Base-by-base conservation (phyloP, 2,113 vertebrate species). In the Montifringilla adamsi region DNA sequence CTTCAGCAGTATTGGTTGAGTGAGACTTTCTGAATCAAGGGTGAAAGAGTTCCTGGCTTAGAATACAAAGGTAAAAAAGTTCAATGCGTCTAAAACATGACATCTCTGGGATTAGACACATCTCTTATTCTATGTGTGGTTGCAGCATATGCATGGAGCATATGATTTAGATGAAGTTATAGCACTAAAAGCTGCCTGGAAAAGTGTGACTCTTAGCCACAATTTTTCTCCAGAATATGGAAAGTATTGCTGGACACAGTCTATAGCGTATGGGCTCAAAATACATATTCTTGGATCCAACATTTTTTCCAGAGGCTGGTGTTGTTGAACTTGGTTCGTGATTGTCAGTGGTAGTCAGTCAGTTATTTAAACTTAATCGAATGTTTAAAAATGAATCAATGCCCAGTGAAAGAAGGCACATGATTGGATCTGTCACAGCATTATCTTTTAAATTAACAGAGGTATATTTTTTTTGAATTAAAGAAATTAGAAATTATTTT, bases 231-330 rank as follows among this genome's bases (percentile, higher is more conserved):
- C n/a, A 75, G 72, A 52, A 59, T 44, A 41, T 94, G n/a, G 27
- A n/a, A 49, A 79, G 26, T 22, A 26, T 44, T 44, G 14, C 39
- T 76, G 35, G 37, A 11, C 7, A 7, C 22, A 62, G 5, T n/a
- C 52, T 39, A 1, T 39, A 53, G 18, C 0, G 0, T 39, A 22
- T 2, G 0, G 22, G 22, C 26, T 63, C 9, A 30, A 43, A 72
- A 31, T 5, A 1, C 5, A 4, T 3, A 3, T 33, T 55, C 15
- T 30, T 63, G 39, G 22, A 53, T 49, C 7, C n/a, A 83, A 4
- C 3, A 5, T 53, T 80, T 72, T 87, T 86, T 26, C 10, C 49
- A 37, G 30, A 49, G 22, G 19, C 28, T 73, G 9, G 9, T 72
- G 35, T 7, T 30, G 22, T 7, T 83, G 37, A 70, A 30, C 41